Conservation (phyloP, 2,797 vertebrate genomes). For the Remorina albescens region DNA sequence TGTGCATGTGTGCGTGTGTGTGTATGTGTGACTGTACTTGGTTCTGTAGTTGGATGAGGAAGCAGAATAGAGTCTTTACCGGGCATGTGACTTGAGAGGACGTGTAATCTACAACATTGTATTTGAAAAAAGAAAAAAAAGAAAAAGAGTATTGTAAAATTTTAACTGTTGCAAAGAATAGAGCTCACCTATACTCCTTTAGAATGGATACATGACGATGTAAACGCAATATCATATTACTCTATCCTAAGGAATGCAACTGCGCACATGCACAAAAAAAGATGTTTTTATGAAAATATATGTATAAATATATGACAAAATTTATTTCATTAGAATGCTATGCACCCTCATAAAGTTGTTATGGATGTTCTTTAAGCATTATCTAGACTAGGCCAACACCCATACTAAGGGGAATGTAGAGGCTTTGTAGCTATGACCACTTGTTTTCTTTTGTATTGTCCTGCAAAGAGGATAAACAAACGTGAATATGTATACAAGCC, state of each 20-base stretch:
- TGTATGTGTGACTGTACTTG: slow-evolving; percentile 22
- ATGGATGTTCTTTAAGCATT: slow-evolving; percentile 89
- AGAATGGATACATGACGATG: slow-evolving; percentile 88
- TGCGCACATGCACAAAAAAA: slow-evolving; percentile 88
- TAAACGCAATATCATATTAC: slow-evolving; percentile 90
- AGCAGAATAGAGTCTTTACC: slow-evolving; percentile 52
- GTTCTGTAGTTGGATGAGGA: slow-evolving; percentile 41
- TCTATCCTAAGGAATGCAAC: slow-evolving; percentile 91
- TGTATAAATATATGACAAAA: slow-evolving; percentile 89
- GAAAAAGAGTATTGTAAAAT: slow-evolving; percentile 83
- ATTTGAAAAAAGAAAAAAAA: slow-evolving; percentile 59
- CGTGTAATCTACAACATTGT: slow-evolving; percentile 73
- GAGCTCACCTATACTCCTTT: slow-evolving; percentile 87
- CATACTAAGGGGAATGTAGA: slow-evolving; percentile 92
- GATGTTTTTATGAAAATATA: slow-evolving; percentile 88
- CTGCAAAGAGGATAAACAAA: slow-evolving; percentile 83
- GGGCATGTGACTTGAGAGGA: slow-evolving; percentile 70
- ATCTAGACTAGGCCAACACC: slow-evolving; percentile 89
- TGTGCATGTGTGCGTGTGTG: slow-evolving; percentile 38
- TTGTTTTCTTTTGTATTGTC: slow-evolving; percentile 93
- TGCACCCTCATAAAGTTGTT: slow-evolving; percentile 92
- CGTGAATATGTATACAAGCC: slow-evolving; percentile 87
- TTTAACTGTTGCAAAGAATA: slow-evolving; percentile 84
- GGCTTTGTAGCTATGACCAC: slow-evolving; percentile 95
- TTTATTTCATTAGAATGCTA: slow-evolving; percentile 91